Conservation (phyloP, 2,797 vertebrate genomes). For the Eleutherodactylus coqui region DNA sequence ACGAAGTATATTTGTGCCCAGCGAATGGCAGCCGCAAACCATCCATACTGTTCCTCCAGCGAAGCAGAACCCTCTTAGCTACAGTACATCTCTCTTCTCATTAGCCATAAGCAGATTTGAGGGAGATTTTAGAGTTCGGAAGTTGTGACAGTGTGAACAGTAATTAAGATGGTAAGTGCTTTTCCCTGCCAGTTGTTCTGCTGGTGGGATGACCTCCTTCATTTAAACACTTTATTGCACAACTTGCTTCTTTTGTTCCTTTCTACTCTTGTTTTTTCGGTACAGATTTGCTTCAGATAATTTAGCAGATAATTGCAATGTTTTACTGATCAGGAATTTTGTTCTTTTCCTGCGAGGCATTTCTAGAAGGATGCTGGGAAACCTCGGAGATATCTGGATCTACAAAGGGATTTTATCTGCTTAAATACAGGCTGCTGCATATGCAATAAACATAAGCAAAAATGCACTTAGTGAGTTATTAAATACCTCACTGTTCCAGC, state of each 20-base stretch:
- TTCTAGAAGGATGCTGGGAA: neutral
- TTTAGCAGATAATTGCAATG: neutral
- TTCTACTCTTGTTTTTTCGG: too few relatives aligned
- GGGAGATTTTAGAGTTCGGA: constrained; percentile 9
- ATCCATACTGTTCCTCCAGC: neutral
- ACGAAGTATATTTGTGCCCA: constrained; percentile 17
- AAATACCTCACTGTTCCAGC: too few relatives aligned
- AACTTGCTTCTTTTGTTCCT: neutral
- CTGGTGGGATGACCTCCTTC: neutral
- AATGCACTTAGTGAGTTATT: too few relatives aligned
- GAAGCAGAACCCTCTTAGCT: constrained; percentile 11
- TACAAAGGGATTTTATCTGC: too few relatives aligned
- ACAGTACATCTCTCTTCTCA: constrained; percentile 5
- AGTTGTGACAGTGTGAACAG: neutral
- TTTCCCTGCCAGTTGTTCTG: constrained; percentile 30
- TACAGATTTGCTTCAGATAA: neutral
- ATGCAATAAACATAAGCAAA: too few relatives aligned
- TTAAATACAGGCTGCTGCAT: too few relatives aligned
- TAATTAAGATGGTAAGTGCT: constrained; percentile 37
- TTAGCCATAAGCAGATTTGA: constrained; percentile 28
- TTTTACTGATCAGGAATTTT: constrained; percentile 11
- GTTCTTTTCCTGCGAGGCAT: neutral
- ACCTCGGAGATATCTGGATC: neutral
- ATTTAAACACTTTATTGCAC: constrained; percentile 21
- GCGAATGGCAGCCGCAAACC: constrained; percentile 17